A percentile compares a stretch with the other conserved stretches of the same genome.
These are phyloP conservation scores for Thaumetopoea pityocampa DNA, from an alignment of 1,140 invertebrate genomes.

Conservation along the genomic window DNA sequence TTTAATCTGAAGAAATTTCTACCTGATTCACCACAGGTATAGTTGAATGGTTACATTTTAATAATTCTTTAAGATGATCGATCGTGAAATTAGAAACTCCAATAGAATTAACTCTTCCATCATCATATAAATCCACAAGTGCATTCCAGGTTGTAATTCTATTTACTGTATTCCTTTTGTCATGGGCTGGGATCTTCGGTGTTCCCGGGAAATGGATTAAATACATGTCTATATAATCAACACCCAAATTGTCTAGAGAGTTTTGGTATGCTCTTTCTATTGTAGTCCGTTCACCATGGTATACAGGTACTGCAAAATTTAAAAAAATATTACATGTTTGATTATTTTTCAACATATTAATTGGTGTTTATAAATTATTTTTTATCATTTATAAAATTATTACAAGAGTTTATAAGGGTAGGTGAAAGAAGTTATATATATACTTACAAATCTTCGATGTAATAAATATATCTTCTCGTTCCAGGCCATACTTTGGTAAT, in stretches of 20 bases:
- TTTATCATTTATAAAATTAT: background rate
- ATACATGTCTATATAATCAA: constrained; percentile 88
- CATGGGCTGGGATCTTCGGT: constrained; percentile 66
- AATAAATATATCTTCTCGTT: constrained; percentile 85
- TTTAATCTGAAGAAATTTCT: background rate
- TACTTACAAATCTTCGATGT: constrained; percentile 86
- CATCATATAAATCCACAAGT: constrained; percentile 79
- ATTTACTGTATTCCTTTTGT: constrained; percentile 74
- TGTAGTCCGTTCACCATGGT: constrained; percentile 80
- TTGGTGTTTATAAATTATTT: too few species aligned
- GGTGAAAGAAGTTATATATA: constrained; percentile 4
- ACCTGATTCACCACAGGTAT: too few species aligned
- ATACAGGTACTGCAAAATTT: constrained; percentile 77
- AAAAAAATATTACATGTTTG: too few species aligned
- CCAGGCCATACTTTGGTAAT: constrained; percentile 79
- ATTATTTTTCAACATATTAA: too few species aligned
- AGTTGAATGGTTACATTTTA: too few species aligned
- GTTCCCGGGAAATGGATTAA: constrained; percentile 91
- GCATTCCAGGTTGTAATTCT: constrained; percentile 82
- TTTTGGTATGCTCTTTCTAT: constrained; percentile 76
- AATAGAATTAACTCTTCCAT: constrained; percentile 81
- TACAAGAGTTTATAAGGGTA: background rate
- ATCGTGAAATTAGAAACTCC: constrained; percentile 91
- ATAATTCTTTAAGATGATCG: background rate
- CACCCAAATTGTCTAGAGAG: constrained; percentile 81